Conservation (phyloP, 2,113 vertebrate genomes). For the Narcine bancroftii region DNA sequence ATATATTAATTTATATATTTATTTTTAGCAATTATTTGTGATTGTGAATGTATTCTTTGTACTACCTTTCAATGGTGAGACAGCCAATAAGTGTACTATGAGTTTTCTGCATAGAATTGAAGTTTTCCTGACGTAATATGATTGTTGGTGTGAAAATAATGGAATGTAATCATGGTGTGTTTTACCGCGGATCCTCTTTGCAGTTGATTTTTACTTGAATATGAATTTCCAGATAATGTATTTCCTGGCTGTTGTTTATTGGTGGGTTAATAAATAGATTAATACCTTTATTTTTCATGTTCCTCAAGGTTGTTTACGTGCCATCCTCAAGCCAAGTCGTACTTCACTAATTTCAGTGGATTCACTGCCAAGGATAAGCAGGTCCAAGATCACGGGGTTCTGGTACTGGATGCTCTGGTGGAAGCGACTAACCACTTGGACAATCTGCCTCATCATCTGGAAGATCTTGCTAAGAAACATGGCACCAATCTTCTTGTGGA, state of each 20-base stretch:
- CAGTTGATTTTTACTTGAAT: background rate
- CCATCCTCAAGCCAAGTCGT: slow-evolving; percentile 64
- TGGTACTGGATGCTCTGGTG: slow-evolving; percentile 55
- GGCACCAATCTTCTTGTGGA: slow-evolving; percentile 73
- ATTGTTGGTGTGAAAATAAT: background rate
- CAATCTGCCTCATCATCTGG: slow-evolving; percentile 49
- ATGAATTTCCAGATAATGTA: background rate
- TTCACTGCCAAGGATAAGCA: slow-evolving; percentile 52
- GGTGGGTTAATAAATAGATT: background rate
- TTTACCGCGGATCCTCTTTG: background rate
- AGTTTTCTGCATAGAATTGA: background rate
- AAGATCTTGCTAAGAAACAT: slow-evolving; percentile 65
- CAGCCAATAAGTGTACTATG: background rate
- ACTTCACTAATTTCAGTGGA: slow-evolving; percentile 66
- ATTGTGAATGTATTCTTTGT: background rate
- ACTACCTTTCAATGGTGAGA: background rate
- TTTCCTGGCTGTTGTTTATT: background rate
- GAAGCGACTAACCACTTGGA: slow-evolving; percentile 54
- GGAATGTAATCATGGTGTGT: background rate
- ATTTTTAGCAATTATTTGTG: background rate
- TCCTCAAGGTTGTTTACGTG: slow-evolving; percentile 51
- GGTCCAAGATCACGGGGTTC: slow-evolving; percentile 53
- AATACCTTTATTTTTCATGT: background rate
- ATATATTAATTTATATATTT: no score
- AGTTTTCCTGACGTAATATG: background rate